Evolutionary conservation across 1,140 invertebrate species (phyloP), one percentile per base, ranked within the genome.

Genomic region (Octopus sinensis): DNA sequence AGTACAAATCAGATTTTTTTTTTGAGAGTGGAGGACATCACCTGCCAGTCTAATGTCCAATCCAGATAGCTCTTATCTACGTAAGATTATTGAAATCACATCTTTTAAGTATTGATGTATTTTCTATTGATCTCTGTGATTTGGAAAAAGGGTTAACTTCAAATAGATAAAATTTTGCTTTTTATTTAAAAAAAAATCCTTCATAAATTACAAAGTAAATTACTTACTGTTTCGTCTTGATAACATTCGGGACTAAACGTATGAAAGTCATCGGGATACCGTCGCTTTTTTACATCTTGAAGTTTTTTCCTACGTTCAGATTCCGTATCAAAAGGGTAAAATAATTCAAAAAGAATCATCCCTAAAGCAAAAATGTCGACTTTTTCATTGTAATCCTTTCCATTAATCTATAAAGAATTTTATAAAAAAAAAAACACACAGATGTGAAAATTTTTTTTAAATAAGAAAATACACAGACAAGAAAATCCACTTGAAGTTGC

Each of bases 291-390:
- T 6, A 96, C 89, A 79, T 92, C 90, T 68, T 92, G 91, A 23
- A 92, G 81, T 6, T 89, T 89, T 53, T 83, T 83, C 54, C 95
- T 92, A 79, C 96, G 92, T 91, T 99, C 97, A 93, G 97, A 96
- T 90, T 96, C 94, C 0, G 98, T 99, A 5, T 90, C 90, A 90
- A 99, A 98, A 53, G 96, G 95, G 81, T 94, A 94, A 30, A 98
- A 91, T 73, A 99, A 90, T 91, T 99, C 98, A 89, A 97, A 96
- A 76, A 98, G 93, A 82, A 99, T 97, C 76, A 99, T 92, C 1
- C 97, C 98, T 81, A 99, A 91, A 0, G 97, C 96, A 91, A 96
- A 99, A 81, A 99, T 98, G 89, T 99, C 98, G 54, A 99, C 96
- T 92, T 98, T 99, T 87, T 96, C 95, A 88, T 95, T 95, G 89